Conservation (phyloP, 2,888 invertebrate species). For the Sesia bembeciformis region DNA sequence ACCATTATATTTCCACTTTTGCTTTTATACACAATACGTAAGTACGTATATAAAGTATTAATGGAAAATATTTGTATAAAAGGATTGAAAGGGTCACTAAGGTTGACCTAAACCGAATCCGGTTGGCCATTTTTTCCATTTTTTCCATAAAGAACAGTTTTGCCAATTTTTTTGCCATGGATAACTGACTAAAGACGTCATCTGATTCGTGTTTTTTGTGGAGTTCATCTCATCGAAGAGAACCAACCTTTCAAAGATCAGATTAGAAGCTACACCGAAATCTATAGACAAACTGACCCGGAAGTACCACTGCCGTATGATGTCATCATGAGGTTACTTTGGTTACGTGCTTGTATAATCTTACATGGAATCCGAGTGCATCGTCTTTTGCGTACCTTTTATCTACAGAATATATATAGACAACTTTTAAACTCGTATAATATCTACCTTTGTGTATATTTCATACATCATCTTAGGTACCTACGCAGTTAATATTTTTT, state of each 20-base stretch:
- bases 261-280: neutral
- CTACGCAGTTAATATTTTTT: no score
- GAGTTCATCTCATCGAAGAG: neutral
- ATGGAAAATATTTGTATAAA: no score
- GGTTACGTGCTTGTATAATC: neutral
- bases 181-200: conserved; percentile 5
- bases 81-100: neutral
- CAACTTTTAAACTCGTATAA: no score
- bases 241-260: conserved; percentile 2
- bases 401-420: no score
- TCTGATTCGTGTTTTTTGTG: conserved; percentile 3
- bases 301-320: conserved; percentile 6
- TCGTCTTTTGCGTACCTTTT: no score
- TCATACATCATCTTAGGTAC: no score
- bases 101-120: neutral
- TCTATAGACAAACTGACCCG: conserved; percentile 5
- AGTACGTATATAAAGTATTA: neutral
- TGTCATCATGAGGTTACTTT: conserved; percentile 5
- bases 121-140: neutral
- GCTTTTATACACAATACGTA: conserved; percentile 15
- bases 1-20: conserved; percentile 24
- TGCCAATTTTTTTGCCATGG: conserved; percentile 1
- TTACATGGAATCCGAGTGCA: no score
- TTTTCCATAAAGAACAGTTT: conserved; percentile 2
- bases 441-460: no score